Base-by-base conservation (phyloP, 1,140 invertebrate genomes). In the Calliphora vicina region DNA sequence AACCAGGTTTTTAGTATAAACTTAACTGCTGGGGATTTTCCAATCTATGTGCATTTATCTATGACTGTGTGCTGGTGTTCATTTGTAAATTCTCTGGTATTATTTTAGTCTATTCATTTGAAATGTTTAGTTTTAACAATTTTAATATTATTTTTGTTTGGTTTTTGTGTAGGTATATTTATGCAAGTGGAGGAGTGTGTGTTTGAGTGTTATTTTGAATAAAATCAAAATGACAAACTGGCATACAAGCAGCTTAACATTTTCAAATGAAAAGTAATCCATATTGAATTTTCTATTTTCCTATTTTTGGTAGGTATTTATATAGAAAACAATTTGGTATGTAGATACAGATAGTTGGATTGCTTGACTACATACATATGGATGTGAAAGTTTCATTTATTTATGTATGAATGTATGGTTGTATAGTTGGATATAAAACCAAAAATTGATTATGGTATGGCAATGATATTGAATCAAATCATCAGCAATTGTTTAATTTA, bases 401-500 rank as follows among this genome's bases (percentile, higher is more conserved):
- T 67, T 6, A 35, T 35, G 35, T n/a, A 35, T 76, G 29, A 6
- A 4, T 76, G 73, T 20, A 17, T 76, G 29, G 12, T 0, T 76
- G 29, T 23, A 23, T 57, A n/a, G 50, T 57, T 17, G n/a, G n/a
- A 57, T n/a, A 17, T 57, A n/a, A 57, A 57, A 57, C 50, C 50
- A 57, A 67, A 67, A 67, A 67, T 67, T 67, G 74, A 23, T 42
- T 78, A 12, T 78, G 42, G n/a, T 78, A 78, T 43, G 23, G 74
- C 13, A 20, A 43, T 78, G 42, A 43, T 78, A 43, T 78, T 20
- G 42, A 78, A 78, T 78, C 74, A 78, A 78, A 78, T 78, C 74
- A 78, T 78, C 74, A 78, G 74, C 74, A 78, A 78, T 78, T 78
- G 74, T 78, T 78, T 78, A 78, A 78, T 78, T 78, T 78, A 78